Percentiles rank a stretch among this genome's conserved stretches.
These are phyloP conservation scores for Ochlodes sylvanus DNA, from an alignment of 2,888 invertebrate genomes.

Conservation along the genomic window DNA sequence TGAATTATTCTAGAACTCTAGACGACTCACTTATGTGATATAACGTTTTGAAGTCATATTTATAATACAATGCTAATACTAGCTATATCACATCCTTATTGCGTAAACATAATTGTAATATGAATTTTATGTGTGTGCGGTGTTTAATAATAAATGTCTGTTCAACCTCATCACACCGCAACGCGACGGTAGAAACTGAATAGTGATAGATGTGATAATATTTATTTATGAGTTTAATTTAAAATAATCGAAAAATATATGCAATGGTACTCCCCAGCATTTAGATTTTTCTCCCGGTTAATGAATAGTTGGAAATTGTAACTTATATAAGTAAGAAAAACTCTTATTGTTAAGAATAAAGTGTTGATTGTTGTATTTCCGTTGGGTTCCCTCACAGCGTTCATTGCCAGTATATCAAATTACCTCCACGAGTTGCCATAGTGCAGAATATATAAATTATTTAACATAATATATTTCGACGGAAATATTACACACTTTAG, in stretches of 20 bases:
- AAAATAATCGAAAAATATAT: conserved; percentile 61
- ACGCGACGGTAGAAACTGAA: conserved; percentile 47
- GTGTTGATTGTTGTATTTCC: conserved; percentile 64
- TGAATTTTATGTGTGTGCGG: conserved; percentile 12
- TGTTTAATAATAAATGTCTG: neutral
- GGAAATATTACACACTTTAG: conserved; percentile 57
- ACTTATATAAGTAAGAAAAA: conserved; percentile 57
- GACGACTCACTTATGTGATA: too few species aligned
- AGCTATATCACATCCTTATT: too few species aligned
- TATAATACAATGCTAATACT: too few species aligned
- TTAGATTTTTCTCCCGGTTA: conserved; percentile 63
- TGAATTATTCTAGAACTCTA: too few species aligned
- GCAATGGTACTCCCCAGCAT: conserved; percentile 70
- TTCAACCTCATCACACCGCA: conserved; percentile 1
- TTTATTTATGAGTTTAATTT: conserved; percentile 63
- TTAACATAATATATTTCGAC: conserved; percentile 45
- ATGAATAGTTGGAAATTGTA: conserved; percentile 56
- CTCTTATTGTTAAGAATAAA: conserved; percentile 56
- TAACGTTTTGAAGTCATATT: too few species aligned
- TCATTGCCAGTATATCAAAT: conserved; percentile 60
- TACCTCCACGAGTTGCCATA: conserved; percentile 43
- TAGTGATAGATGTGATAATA: conserved; percentile 74
- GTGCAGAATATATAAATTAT: conserved; percentile 35
- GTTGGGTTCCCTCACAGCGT: conserved; percentile 49
- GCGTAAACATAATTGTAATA: neutral